phyloP scores from a whole-genome alignment of 2,113 vertebrate species.

The Lampris megalopsis region DNA sequence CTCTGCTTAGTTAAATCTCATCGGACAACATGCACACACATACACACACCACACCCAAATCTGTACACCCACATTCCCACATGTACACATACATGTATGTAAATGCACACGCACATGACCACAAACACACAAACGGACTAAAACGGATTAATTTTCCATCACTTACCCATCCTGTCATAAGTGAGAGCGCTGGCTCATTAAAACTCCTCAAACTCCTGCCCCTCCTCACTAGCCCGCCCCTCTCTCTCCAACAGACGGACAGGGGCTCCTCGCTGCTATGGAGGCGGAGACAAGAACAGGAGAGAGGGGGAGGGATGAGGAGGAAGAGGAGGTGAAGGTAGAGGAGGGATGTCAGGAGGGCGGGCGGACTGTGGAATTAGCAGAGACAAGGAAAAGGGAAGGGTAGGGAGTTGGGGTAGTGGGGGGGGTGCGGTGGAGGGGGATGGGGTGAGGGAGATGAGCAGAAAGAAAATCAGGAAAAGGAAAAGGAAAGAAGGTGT shows the following conservation, averaged over 20 bases:
- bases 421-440: conserved; percentile 24
- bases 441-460: conserved; percentile 16
- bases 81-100: conserved; percentile 5
- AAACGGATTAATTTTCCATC: conserved; percentile 58
- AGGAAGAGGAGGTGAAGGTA: not conserved
- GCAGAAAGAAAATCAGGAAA: conserved; percentile 12
- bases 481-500: not conserved
- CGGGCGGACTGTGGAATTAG: not conserved
- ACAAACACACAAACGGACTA: not conserved
- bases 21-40: conserved; percentile 23
- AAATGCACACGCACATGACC: not conserved
- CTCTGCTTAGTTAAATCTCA: conserved; percentile 41
- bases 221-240: conserved; percentile 23
- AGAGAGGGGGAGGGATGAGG: conserved; percentile 43
- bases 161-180: conserved; percentile 61
- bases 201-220: conserved; percentile 67
- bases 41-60: not conserved
- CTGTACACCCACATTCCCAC: conserved; percentile 2
- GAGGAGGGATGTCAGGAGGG: conserved; percentile 31
- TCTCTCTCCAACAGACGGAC: conserved; percentile 18
- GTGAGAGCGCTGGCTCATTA: conserved; percentile 67
- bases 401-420: conserved; percentile 34
- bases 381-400: conserved; percentile 35
- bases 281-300: conserved; percentile 31
- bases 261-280: conserved; percentile 25